Evolutionary conservation across 2,113 vertebrate species (phyloP).

Genomic region (Bucco capensis): DNA sequence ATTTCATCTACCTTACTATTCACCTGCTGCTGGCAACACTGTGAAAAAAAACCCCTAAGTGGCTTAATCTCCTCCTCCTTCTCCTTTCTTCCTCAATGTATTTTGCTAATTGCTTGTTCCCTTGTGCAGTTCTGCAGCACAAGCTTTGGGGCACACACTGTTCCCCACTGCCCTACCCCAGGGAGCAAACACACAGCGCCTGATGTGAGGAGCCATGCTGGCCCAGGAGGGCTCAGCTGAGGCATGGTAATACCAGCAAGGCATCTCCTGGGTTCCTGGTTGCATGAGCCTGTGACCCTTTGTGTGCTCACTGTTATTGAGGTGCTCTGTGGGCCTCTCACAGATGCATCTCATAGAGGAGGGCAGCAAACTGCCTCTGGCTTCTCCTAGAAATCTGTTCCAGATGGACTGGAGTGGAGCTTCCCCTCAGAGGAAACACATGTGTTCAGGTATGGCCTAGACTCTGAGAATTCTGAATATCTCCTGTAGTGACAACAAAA

Average conservation of each 20-base stretch:
- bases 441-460: constrained; percentile 19
- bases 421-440: constrained; percentile 30
- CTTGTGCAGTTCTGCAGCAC: background rate
- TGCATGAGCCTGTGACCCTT: background rate
- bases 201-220: background rate
- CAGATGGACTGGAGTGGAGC: constrained; percentile 24
- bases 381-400: constrained; percentile 20
- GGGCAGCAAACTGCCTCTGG: background rate
- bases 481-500: background rate
- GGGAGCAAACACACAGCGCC: fast-evolving
- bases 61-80: background rate
- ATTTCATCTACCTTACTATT: background rate
- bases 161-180: background rate
- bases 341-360: constrained; percentile 46
- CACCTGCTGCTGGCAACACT: background rate
- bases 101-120: background rate
- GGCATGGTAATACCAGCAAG: background rate
- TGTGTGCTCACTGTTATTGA: background rate
- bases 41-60: background rate
- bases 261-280: background rate
- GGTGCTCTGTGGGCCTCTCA: constrained; percentile 8
- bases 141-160: background rate
- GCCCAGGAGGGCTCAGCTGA: background rate
- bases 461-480: background rate
- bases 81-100: background rate